A percentile compares a stretch with the other conserved stretches of the same genome.
These are phyloP conservation scores for Forbesichthys papilliferus DNA, from an alignment of 2,113 vertebrate species.

Conservation along the genomic window DNA sequence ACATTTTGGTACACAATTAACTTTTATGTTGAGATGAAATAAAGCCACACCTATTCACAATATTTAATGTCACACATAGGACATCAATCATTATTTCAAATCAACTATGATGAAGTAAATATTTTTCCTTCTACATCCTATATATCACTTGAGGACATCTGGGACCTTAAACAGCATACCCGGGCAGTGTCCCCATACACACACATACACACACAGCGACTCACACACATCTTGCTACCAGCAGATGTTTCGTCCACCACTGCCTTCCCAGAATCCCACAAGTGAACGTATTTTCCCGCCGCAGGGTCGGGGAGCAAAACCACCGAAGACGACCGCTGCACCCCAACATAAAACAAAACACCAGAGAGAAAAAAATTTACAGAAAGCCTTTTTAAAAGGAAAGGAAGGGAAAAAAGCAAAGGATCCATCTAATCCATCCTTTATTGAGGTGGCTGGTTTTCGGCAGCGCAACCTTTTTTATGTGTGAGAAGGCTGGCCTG, in stretches of 20 bases:
- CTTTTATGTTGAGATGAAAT: background rate
- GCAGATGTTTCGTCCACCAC: constrained; percentile 81
- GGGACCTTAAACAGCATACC: constrained; percentile 50
- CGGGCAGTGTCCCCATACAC: constrained; percentile 37
- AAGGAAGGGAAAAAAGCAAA: constrained; percentile 75
- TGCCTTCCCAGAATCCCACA: constrained; percentile 82
- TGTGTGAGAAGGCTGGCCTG: constrained; percentile 83
- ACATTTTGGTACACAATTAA: background rate
- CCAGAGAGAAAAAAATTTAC: constrained; percentile 73
- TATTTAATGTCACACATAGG: too few species aligned
- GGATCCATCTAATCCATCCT: constrained; percentile 84
- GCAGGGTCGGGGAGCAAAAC: constrained; percentile 81
- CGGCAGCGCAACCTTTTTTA: constrained; percentile 81
- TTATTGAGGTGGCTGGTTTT: constrained; percentile 86
- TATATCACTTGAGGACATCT: constrained; percentile 44
- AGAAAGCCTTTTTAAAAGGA: constrained; percentile 76
- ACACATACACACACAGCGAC: constrained; percentile 33
- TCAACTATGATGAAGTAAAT: background rate
- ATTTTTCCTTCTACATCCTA: constrained; percentile 10
- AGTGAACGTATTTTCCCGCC: constrained; percentile 82
- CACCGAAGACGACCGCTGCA: constrained; percentile 79
- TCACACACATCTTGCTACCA: constrained; percentile 71
- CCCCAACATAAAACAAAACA: constrained; percentile 83
- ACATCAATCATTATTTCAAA: background rate
- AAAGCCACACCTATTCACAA: background rate